A percentile compares a stretch with the other conserved stretches of the same genome.
These are phyloP conservation scores for Adelphocoris suturalis DNA, from an alignment of 2,888 invertebrate species.

Conservation along the genomic window DNA sequence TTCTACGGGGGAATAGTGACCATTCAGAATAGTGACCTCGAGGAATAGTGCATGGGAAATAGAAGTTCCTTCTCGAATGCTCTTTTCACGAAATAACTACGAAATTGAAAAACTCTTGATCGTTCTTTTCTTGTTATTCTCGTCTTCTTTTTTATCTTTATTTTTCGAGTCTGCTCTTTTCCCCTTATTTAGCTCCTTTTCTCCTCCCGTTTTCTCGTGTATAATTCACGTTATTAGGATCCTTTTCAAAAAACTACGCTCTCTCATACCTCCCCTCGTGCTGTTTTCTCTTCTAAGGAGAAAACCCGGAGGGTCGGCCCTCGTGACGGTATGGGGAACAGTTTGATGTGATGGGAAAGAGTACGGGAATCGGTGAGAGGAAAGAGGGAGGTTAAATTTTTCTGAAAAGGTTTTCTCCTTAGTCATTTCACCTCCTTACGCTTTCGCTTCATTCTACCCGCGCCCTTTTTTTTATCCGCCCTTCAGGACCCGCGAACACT, in stretches of 20 bases:
- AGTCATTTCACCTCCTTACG: background rate
- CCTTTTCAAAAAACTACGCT: background rate
- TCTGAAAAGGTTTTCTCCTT: conserved; percentile 8
- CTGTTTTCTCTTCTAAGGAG: background rate
- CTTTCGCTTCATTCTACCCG: conserved; percentile 4
- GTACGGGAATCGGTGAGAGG: background rate
- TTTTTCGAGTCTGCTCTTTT: background rate
- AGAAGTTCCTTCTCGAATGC: background rate
- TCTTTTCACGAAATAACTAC: conserved; percentile 21
- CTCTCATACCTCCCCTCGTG: background rate
- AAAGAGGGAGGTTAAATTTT: background rate
- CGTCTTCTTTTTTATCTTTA: background rate
- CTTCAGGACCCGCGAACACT: background rate
- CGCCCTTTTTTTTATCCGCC: background rate
- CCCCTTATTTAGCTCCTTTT: background rate
- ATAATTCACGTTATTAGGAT: background rate
- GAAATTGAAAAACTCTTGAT: conserved; percentile 25
- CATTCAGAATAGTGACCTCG: conserved; percentile 6
- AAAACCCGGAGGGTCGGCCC: background rate
- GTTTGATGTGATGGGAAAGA: background rate
- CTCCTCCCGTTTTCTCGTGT: background rate
- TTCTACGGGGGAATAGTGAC: background rate
- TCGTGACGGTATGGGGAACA: background rate
- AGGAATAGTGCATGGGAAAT: background rate
- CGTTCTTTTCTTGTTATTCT: conserved; percentile 2